Evolutionary conservation across 2,888 invertebrate species (phyloP).

Genomic region (Cephus nigrinus): DNA sequence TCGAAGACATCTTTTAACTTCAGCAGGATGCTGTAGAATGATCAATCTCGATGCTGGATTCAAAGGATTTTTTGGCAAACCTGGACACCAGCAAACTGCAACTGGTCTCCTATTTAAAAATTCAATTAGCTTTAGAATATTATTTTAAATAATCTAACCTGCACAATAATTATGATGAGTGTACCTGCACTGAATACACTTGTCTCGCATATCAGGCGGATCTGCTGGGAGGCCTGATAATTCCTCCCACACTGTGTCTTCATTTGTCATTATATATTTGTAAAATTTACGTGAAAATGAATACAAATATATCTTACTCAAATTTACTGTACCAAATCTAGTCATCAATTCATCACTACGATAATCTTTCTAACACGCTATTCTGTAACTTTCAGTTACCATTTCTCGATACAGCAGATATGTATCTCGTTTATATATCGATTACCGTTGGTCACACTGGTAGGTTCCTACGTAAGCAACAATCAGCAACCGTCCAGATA

Average conservation of each 20-base stretch:
- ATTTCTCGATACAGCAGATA: not conserved
- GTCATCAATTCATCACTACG: not conserved
- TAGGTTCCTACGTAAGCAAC: not conserved
- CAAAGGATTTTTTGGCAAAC: slow-evolving; percentile 79
- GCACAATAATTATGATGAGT: slow-evolving; percentile 38
- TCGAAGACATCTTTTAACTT: slow-evolving; percentile 87
- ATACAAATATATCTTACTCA: not conserved
- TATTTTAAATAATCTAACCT: not conserved
- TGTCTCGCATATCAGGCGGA: slow-evolving; percentile 78
- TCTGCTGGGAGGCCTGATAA: slow-evolving; percentile 80
- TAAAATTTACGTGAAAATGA: not conserved
- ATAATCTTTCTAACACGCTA: not conserved
- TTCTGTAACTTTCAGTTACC: not conserved
- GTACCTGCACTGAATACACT: slow-evolving; percentile 82
- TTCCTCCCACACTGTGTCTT: slow-evolving; percentile 73
- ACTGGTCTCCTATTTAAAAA: slow-evolving; percentile 76
- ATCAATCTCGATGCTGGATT: slow-evolving; percentile 78
- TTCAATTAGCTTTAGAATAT: slow-evolving; percentile 2
- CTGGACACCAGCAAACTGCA: slow-evolving; percentile 91
- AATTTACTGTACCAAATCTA: not conserved
- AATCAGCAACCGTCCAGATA: not conserved
- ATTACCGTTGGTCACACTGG: not conserved
- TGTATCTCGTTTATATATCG: not conserved
- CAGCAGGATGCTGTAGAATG: slow-evolving; percentile 92
- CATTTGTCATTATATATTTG: slow-evolving; percentile 37